These are phyloP conservation scores for Stenoptilia bipunctidactyla DNA, from an alignment of 2,888 invertebrate genomes.

Conservation along the genomic window DNA sequence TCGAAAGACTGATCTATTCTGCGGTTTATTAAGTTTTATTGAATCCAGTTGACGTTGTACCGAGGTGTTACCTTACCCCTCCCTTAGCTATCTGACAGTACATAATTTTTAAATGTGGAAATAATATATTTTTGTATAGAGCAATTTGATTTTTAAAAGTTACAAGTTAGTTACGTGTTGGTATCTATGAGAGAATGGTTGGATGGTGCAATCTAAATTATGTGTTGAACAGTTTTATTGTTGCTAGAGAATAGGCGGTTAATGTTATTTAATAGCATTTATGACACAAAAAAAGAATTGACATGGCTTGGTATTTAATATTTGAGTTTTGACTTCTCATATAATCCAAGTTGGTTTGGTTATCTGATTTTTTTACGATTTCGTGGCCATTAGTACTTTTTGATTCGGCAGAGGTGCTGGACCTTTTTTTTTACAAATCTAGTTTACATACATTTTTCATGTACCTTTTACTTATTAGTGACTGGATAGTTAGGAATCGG, in stretches of 20 bases:
- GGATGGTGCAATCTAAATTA: constrained; percentile 25
- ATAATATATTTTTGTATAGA: constrained; percentile 13
- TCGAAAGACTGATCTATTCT: background rate
- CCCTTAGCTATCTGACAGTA: constrained; percentile 6
- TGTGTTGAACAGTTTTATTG: constrained; percentile 6
- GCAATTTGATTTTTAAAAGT: constrained; percentile 6
- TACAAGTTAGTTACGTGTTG: constrained; percentile 22
- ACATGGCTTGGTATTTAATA: constrained; percentile 1
- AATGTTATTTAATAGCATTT: constrained; percentile 12
- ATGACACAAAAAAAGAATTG: constrained; percentile 7
- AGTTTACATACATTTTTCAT: constrained; percentile 5
- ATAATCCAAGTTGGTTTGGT: constrained; percentile 5
- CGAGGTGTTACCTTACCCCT: constrained; percentile 4
- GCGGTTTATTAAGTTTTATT: too few relatives aligned
- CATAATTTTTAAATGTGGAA: constrained; percentile 2
- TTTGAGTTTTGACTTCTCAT: too few relatives aligned
- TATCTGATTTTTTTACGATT: constrained; percentile 10
- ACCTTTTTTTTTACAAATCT: constrained; percentile 16
- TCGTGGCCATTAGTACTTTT: constrained; percentile 46
- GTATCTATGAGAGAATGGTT: constrained; percentile 31
- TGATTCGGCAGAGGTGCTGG: constrained; percentile 38
- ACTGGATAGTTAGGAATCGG: background rate
- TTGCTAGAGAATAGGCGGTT: too few relatives aligned
- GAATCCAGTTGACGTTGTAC: constrained; percentile 1
- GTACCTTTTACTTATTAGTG: background rate